Evolutionary conservation across 2,797 vertebrate genomes (phyloP).

Genomic region (Avahi laniger): DNA sequence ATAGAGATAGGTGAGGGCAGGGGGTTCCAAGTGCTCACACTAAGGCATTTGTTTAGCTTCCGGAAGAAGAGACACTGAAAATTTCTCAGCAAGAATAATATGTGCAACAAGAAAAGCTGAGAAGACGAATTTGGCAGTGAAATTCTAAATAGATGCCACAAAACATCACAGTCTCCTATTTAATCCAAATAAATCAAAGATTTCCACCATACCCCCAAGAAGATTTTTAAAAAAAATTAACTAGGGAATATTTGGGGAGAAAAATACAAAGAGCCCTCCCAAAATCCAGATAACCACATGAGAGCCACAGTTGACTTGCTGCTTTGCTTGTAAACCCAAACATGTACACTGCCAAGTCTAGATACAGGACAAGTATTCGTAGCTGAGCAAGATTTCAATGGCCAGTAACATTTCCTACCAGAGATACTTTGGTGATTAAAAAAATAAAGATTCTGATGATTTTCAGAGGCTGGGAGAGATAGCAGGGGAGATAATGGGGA

Average conservation of each 20-base stretch:
- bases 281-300: background rate
- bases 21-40: background rate
- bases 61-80: background rate
- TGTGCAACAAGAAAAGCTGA: background rate
- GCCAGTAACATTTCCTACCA: background rate
- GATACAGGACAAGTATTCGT: background rate
- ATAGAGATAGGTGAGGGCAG: background rate
- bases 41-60: background rate
- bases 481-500: background rate
- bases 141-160: background rate
- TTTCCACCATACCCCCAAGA: background rate
- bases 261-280: background rate
- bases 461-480: background rate
- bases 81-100: background rate
- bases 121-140: background rate
- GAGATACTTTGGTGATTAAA: background rate
- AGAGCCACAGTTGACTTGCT: background rate
- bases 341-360: background rate
- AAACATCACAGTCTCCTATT: background rate
- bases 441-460: slow-evolving; percentile 9
- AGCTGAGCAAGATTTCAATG: background rate
- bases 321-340: background rate
- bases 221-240: background rate
- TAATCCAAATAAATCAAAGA: background rate
- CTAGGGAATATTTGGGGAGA: background rate